phyloP scores from a whole-genome alignment of 2,113 vertebrate genomes.

The Pseudonaja textilis region DNA sequence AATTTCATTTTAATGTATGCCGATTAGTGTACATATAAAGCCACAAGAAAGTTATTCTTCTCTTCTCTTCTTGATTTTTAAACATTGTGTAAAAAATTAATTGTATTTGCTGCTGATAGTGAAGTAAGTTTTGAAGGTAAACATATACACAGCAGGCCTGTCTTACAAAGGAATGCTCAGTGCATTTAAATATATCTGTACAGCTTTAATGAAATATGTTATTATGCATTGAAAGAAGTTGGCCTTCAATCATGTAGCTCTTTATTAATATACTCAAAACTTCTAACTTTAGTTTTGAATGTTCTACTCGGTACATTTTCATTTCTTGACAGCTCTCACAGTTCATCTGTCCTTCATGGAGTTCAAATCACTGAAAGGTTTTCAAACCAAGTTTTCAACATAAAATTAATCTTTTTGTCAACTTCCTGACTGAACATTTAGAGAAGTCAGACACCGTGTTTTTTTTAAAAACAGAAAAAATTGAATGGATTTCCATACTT shows the following conservation, averaged over 20 bases:
- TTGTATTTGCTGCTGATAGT: conserved; percentile 52
- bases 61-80: conserved; percentile 9
- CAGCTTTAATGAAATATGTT: conserved; percentile 59
- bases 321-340: conserved; percentile 23
- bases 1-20: no score
- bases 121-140: conserved; percentile 59
- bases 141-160: background rate
- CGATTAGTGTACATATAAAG: no score
- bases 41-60: no score
- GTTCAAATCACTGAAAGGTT: conserved; percentile 17
- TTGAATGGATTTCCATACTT: background rate
- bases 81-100: conserved; percentile 32
- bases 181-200: conserved; percentile 58
- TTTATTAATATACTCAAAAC: conserved; percentile 38
- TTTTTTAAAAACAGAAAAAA: background rate
- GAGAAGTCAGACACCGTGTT: background rate
- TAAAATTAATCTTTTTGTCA: conserved; percentile 24
- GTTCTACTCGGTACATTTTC: conserved; percentile 24
- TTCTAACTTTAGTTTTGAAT: background rate
- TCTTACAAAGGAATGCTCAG: conserved; percentile 29
- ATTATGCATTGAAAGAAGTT: conserved; percentile 52
- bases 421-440: conserved; percentile 13
- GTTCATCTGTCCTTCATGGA: conserved; percentile 22
- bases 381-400: conserved; percentile 27
- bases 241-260: conserved; percentile 47